Percentiles rank a stretch among this genome's conserved stretches.
These are phyloP conservation scores for Liodrosophila aerea DNA, from an alignment of 2,888 invertebrate genomes.

Conservation along the genomic window DNA sequence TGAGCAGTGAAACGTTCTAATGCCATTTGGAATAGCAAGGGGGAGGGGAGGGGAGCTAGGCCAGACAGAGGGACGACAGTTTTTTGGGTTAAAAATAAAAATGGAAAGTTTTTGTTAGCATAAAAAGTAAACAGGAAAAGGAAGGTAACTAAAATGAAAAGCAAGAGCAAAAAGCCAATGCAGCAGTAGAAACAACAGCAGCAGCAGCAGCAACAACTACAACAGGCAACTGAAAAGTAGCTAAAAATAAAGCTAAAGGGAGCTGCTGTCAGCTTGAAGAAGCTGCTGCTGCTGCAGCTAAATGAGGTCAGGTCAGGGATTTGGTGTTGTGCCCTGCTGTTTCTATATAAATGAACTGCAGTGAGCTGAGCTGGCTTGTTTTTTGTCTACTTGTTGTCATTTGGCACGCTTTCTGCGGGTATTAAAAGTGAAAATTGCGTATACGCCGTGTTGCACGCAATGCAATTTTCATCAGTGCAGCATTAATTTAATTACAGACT, in stretches of 20 bases:
- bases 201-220: slow-evolving; percentile 12
- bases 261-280: slow-evolving; percentile 39
- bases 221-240: slow-evolving; percentile 15
- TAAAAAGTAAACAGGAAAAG: slow-evolving; percentile 54
- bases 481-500: slow-evolving; percentile 67
- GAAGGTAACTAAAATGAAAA: slow-evolving; percentile 67
- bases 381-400: slow-evolving; percentile 22
- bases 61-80: slow-evolving; percentile 66
- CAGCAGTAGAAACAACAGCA: too few species aligned
- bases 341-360: slow-evolving; percentile 11
- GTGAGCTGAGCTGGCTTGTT: slow-evolving; percentile 5
- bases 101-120: slow-evolving; percentile 64
- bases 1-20: slow-evolving; percentile 58
- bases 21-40: slow-evolving; percentile 51
- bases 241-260: slow-evolving; percentile 17
- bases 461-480: slow-evolving; percentile 42
- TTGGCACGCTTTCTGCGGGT: slow-evolving; percentile 26
- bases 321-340: slow-evolving; percentile 36
- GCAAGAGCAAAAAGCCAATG: slow-evolving; percentile 64
- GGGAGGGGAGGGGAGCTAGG: slow-evolving; percentile 1
- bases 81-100: slow-evolving; percentile 47
- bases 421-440: slow-evolving; percentile 58
- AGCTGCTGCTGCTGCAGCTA: slow-evolving; percentile 33
- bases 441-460: slow-evolving; percentile 50
- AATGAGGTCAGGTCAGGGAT: slow-evolving; percentile 75